phyloP scores from a whole-genome alignment of 2,888 invertebrate genomes.

The Sturmia bella region DNA sequence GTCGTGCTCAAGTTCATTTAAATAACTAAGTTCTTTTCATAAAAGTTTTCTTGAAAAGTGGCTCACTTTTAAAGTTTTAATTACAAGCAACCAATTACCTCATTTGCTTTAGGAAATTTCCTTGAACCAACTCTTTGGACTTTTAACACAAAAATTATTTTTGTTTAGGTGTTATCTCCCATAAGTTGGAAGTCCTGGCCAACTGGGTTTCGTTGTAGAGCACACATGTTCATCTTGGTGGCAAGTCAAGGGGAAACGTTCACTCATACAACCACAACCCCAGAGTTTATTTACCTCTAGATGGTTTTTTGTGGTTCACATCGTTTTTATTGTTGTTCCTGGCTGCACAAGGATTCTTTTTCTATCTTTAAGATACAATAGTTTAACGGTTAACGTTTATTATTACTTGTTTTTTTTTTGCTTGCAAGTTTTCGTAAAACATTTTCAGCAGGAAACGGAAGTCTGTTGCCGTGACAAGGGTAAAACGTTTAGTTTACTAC shows the following conservation, averaged over 20 bases:
- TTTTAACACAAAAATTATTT: too few species aligned
- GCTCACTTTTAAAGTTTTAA: too few species aligned
- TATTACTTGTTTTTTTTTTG: neutral
- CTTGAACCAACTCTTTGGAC: too few species aligned
- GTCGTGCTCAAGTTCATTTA: too few species aligned
- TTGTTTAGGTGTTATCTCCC: too few species aligned
- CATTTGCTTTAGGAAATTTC: too few species aligned
- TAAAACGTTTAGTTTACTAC: constrained; percentile 35
- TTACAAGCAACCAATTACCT: too few species aligned
- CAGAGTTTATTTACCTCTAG: constrained; percentile 52
- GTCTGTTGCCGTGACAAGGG: constrained; percentile 67
- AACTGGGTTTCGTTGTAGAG: constrained; percentile 8
- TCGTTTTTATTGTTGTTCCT: constrained; percentile 8
- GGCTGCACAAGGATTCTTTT: constrained; percentile 15
- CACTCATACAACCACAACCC: constrained; percentile 2
- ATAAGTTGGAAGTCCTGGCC: too few species aligned
- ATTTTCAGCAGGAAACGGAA: constrained; percentile 63
- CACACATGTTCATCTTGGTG: constrained; percentile 35
- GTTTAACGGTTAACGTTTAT: constrained; percentile 48
- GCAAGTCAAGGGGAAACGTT: neutral
- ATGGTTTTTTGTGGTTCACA: constrained; percentile 29
- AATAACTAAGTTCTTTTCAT: too few species aligned
- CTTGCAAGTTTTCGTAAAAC: neutral
- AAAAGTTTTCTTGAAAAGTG: too few species aligned
- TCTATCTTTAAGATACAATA: constrained; percentile 69